Evolutionary conservation across 2,797 vertebrate species (phyloP).

Genomic region (Neostethus bicornis): DNA sequence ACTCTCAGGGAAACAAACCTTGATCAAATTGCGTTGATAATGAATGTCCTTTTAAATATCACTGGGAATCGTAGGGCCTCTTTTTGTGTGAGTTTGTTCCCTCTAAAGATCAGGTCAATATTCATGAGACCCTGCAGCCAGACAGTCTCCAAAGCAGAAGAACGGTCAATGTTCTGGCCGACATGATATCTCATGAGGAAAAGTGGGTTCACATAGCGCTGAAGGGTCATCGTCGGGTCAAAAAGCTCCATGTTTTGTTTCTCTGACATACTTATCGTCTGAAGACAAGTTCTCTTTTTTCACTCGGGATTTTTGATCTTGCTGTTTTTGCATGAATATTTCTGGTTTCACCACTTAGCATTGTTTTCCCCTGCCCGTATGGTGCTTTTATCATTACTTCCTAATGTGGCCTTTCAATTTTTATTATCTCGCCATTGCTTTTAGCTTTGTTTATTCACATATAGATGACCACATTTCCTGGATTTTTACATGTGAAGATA

Average conservation of each 20-base stretch:
- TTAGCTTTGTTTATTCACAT: neutral
- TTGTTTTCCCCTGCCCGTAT: conserved; percentile 15
- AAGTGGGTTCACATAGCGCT: conserved; percentile 46
- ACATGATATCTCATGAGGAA: conserved; percentile 54
- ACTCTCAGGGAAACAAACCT: neutral
- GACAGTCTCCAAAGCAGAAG: conserved; percentile 42
- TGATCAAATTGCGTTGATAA: conserved; percentile 16
- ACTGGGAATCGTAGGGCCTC: conserved; percentile 22
- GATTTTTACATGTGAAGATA: conserved; percentile 1
- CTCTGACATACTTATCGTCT: conserved; percentile 23
- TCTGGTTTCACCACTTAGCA: conserved; percentile 11
- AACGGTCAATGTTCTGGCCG: conserved; percentile 51
- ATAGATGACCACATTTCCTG: neutral
- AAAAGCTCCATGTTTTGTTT: conserved; percentile 32
- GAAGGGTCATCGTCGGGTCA: conserved; percentile 44
- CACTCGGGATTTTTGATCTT: conserved; percentile 49
- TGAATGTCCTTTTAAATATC: conserved; percentile 28
- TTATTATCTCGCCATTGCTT: conserved; percentile 12
- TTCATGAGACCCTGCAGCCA: conserved; percentile 47
- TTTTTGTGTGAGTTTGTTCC: conserved; percentile 1
- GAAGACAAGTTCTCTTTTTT: conserved; percentile 26
- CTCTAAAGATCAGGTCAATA: conserved; percentile 57
- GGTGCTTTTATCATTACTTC: conserved; percentile 10
- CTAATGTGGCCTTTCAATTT: conserved; percentile 7
- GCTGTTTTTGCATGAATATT: conserved; percentile 26